Evolutionary conservation across 2,797 vertebrate species (phyloP).

Genomic region (Rhabdomys pumilio): DNA sequence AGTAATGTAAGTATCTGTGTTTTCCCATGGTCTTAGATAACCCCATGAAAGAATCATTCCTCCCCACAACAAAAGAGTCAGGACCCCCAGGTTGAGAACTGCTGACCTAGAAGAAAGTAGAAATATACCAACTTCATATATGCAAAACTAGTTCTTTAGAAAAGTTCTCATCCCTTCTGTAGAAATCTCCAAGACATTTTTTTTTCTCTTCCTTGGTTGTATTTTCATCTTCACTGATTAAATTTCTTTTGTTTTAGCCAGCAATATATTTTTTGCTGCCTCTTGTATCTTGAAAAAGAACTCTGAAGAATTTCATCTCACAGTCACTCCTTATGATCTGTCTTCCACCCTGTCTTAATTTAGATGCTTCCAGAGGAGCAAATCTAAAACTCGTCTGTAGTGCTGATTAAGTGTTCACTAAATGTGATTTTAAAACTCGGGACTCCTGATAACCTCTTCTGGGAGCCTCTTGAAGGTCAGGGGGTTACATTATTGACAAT

Average conservation of each 20-base stretch:
- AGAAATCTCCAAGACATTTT: slow-evolving; percentile 60
- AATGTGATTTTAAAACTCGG: slow-evolving; percentile 80
- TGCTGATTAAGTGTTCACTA: slow-evolving; percentile 80
- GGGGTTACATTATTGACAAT: slow-evolving; percentile 58
- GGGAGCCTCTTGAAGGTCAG: slow-evolving; percentile 67
- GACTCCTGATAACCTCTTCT: slow-evolving; percentile 73
- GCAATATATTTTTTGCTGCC: slow-evolving; percentile 80
- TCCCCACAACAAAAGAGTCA: too few species aligned
- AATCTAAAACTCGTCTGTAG: slow-evolving; percentile 80
- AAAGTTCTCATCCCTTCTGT: slow-evolving; percentile 49
- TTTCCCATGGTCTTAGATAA: background rate
- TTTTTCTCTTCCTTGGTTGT: slow-evolving; percentile 3
- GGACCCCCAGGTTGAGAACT: background rate
- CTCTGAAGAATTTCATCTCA: slow-evolving; percentile 81
- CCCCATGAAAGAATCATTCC: background rate
- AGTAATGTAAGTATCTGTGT: background rate
- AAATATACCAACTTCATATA: background rate
- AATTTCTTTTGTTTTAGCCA: slow-evolving; percentile 83
- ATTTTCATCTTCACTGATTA: slow-evolving; percentile 80
- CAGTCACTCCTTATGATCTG: slow-evolving; percentile 78
- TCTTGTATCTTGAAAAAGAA: slow-evolving; percentile 81
- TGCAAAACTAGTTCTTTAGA: background rate
- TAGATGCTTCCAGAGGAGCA: slow-evolving; percentile 82
- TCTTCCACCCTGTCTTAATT: slow-evolving; percentile 80
- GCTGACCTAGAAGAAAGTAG: background rate